Base-by-base conservation (phyloP, 1,140 invertebrate genomes). In the Adoxophyes honmai region DNA sequence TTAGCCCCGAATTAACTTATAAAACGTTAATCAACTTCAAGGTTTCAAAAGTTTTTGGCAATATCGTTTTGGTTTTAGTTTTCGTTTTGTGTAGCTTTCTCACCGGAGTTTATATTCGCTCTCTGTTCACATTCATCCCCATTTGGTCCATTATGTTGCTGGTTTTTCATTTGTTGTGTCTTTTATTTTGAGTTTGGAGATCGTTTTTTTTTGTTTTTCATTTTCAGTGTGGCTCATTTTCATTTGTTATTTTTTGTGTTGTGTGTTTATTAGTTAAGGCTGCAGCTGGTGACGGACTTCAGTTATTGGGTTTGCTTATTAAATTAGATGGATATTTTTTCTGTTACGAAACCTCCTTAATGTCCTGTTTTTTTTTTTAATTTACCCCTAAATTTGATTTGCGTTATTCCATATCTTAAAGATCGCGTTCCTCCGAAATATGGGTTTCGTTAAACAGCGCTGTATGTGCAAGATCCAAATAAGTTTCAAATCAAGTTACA, bases 161-260 rank as follows among this genome's bases (percentile, higher is more conserved):
- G 9, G 18, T 48, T 54, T 6, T 60, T 16, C 60, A 56, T 55
- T 14, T 11, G 11, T 37, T 34, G 21, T 36, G 59, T 62, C 42
- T 56, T 58, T 59, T 42, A 57, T 63, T 48, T 66, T 62, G 18
- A 39, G 34, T 60, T 39, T n/a, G n/a, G n/a, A n/a, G n/a, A n/a
- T n/a, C n/a, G 34, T 52, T 48, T 55, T 58, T 35, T 38, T 61
- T 59, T 54, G 21, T 34, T 51, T 57, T 57, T 34, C 21, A 0
- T 48, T 44, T 21, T 14, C 15, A 28, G 7, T 57, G 9, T 34
- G 11, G 9, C 2, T 34, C 33, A 13, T 42, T 0, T 6, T 28
- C 11, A 48, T 48, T 21, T 13, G 38, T 42, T 8, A 10, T 9
- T 14, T 42, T n/a, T n/a, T n/a, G n/a, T n/a, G 5, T 42, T 16